A percentile compares a stretch with the other conserved stretches of the same genome.
These are phyloP conservation scores for Lophotis ruficrista DNA, from an alignment of 2,113 vertebrate species.

Conservation along the genomic window DNA sequence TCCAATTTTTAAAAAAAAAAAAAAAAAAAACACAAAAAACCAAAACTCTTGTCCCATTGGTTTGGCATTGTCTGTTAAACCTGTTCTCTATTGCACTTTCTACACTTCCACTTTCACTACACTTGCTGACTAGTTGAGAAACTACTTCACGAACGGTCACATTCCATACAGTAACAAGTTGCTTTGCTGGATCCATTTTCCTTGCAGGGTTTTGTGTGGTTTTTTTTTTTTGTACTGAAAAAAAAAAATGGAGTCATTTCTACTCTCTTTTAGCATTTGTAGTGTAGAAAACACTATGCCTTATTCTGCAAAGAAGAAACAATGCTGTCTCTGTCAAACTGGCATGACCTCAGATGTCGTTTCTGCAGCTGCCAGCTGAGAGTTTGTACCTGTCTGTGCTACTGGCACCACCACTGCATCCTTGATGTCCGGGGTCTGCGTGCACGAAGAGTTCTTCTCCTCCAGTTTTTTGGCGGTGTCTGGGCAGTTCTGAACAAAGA, in stretches of 20 bases:
- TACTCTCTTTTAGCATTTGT: conserved; percentile 36
- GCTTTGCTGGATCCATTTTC: conserved; percentile 35
- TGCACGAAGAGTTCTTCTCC: conserved; percentile 70
- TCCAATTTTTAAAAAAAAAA: not conserved
- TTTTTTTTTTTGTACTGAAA: not conserved
- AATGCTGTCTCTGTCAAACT: conserved; percentile 74
- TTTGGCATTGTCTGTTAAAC: conserved; percentile 62
- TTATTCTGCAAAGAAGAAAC: not conserved
- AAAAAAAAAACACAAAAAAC: not conserved
- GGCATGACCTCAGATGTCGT: conserved; percentile 77
- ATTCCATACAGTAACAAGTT: conserved; percentile 52
- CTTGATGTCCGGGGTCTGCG: conserved; percentile 73
- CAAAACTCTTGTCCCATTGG: not conserved
- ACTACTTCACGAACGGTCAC: conserved; percentile 38
- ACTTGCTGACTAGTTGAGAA: conserved; percentile 51
- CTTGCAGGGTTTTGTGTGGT: not conserved
- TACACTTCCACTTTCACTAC: conserved; percentile 51
- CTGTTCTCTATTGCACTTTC: conserved; percentile 33
- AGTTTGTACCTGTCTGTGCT: conserved; percentile 74
- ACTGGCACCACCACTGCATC: conserved; percentile 77
- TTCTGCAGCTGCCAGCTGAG: conserved; percentile 72
- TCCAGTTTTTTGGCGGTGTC: conserved; percentile 84
- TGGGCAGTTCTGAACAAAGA: conserved; percentile 97
- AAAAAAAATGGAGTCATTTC: conserved; percentile 30
- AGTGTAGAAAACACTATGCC: not conserved